Conservation (phyloP, 2,797 vertebrate genomes). For the Hydrocynus forskahlii region DNA sequence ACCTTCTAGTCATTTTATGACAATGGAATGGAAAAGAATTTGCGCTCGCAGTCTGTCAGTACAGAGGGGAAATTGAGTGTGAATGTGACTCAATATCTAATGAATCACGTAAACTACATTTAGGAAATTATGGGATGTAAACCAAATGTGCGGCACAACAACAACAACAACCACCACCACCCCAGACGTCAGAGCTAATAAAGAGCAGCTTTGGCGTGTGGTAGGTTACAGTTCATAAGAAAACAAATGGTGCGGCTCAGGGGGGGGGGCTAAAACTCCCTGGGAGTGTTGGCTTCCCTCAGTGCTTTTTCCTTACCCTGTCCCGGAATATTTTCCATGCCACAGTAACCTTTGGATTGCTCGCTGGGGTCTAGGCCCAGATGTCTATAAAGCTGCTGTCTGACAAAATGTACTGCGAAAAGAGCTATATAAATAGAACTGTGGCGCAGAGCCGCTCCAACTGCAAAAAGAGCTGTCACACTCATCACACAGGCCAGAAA, state of each 20-base stretch:
- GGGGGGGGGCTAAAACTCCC: slow-evolving; percentile 25
- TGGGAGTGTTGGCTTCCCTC: slow-evolving; percentile 12
- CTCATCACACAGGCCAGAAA: background rate
- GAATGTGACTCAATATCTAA: too few species aligned
- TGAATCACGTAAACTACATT: too few species aligned
- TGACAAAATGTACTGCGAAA: slow-evolving; percentile 19
- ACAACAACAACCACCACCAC: too few species aligned
- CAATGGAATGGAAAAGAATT: too few species aligned
- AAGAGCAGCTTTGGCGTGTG: slow-evolving; percentile 27
- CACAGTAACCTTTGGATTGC: slow-evolving; percentile 34
- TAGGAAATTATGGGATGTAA: too few species aligned
- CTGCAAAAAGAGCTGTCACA: slow-evolving; percentile 11
- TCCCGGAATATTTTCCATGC: slow-evolving; percentile 20
- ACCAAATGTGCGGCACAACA: too few species aligned
- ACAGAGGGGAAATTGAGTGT: too few species aligned
- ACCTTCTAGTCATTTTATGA: too few species aligned
- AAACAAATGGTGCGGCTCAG: slow-evolving; percentile 41
- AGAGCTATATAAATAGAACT: slow-evolving; percentile 24
- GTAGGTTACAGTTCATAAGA: slow-evolving; percentile 15
- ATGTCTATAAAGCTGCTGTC: slow-evolving; percentile 29
- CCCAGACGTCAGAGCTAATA: background rate
- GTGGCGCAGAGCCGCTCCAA: background rate
- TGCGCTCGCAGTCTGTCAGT: too few species aligned
- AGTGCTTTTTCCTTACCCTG: slow-evolving; percentile 7
- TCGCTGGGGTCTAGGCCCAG: slow-evolving; percentile 25